These are phyloP conservation scores for Brachystomella parvula DNA, from an alignment of 1,140 invertebrate genomes.

Conservation along the genomic window DNA sequence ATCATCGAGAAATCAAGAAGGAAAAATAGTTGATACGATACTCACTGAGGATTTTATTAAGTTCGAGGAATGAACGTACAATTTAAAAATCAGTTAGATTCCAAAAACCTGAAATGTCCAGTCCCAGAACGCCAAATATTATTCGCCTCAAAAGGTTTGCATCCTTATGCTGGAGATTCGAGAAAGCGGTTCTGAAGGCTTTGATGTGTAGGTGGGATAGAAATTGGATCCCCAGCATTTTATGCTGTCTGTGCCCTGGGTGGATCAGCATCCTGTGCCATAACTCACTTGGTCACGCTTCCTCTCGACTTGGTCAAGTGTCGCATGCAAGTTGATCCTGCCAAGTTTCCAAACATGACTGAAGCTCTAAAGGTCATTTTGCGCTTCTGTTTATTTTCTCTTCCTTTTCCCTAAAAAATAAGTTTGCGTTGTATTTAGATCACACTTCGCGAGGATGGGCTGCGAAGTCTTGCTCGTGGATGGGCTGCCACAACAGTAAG, in stretches of 20 bases:
- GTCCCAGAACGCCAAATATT: too few species aligned
- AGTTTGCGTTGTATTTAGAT: conserved; percentile 37
- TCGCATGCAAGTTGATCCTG: conserved; percentile 56
- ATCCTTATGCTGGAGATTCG: too few species aligned
- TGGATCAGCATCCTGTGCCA: conserved; percentile 58
- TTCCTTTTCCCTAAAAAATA: not conserved
- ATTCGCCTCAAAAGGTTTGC: too few species aligned
- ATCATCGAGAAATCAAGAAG: too few species aligned
- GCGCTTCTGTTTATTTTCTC: not conserved
- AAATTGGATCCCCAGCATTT: too few species aligned
- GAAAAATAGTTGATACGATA: too few species aligned
- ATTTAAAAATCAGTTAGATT: too few species aligned
- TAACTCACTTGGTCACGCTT: conserved; percentile 57
- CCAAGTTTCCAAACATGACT: conserved; percentile 50
- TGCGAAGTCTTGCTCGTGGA: conserved; percentile 51
- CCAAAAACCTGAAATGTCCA: too few species aligned
- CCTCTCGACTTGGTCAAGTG: conserved; percentile 63
- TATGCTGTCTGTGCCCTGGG: conserved; percentile 54
- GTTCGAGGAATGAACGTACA: too few species aligned
- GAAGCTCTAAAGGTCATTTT: conserved; percentile 47
- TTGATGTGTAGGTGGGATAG: too few species aligned
- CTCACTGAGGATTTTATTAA: too few species aligned
- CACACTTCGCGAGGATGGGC: conserved; percentile 53
- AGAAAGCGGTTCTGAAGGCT: too few species aligned
- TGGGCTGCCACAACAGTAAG: conserved; percentile 57